Conservation (phyloP, 2,888 invertebrate species). For the Thalpophila matura region DNA sequence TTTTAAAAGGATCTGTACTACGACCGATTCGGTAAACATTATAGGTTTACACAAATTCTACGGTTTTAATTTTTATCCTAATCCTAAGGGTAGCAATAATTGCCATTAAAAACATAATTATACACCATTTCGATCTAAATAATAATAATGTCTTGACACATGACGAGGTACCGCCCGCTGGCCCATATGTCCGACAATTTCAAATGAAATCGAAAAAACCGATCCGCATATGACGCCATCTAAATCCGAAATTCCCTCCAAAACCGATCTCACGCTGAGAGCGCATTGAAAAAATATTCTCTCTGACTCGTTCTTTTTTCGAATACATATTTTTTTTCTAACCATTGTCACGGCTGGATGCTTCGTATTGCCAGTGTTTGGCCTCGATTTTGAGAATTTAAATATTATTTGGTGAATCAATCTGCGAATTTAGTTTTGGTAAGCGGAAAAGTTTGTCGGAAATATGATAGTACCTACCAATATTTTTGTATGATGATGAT, state of each 20-base stretch:
- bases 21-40: background rate
- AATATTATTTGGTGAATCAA: constrained; percentile 53
- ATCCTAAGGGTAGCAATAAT: constrained; percentile 37
- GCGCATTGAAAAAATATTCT: constrained; percentile 73
- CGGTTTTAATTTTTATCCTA: background rate
- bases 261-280: constrained; percentile 89
- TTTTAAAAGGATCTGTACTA: background rate
- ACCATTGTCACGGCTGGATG: constrained; percentile 73
- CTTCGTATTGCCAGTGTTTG: constrained; percentile 62
- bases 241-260: constrained; percentile 87
- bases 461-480: background rate
- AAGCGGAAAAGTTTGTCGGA: constrained; percentile 10
- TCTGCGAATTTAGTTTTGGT: constrained; percentile 42
- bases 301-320: constrained; percentile 79
- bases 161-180: constrained; percentile 66
- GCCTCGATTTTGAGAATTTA: constrained; percentile 48
- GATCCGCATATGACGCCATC: constrained; percentile 86
- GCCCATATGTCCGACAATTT: constrained; percentile 62
- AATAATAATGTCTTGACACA: constrained; percentile 59
- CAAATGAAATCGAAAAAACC: constrained; percentile 71
- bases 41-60: background rate
- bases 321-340: constrained; percentile 76
- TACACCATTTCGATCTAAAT: constrained; percentile 41
- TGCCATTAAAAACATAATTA: constrained; percentile 53
- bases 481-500: constrained; percentile 16